Evolutionary conservation across 2,113 vertebrate genomes (phyloP), one percentile per base, ranked within the genome.

Genomic region (Bubo blakistoni): DNA sequence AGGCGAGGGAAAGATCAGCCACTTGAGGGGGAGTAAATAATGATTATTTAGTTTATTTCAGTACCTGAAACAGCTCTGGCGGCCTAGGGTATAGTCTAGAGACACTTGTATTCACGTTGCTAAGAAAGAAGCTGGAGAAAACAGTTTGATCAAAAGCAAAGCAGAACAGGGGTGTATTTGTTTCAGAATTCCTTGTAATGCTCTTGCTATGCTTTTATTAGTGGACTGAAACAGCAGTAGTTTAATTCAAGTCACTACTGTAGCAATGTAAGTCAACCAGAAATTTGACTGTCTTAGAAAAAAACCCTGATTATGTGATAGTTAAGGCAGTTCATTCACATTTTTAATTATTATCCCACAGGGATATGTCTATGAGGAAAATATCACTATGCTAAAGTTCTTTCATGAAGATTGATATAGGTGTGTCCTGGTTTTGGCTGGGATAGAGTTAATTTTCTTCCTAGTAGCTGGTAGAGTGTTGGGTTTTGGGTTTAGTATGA

Each of bases 321-420:
- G 57, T 46, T 88, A 85, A 81, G 72, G 87, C 30, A 65, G 90
- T 61, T 95, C 95, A 95, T 94, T 95, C 92, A 88, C 32, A n/a
- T 96, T 96, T 92, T 93, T 82, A 89, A 77, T 73, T 95, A 82
- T 84, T 95, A 92, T 78, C 59, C n/a, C 67, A 66, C 67, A 91
- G 89, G 62, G 46, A 73, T 82, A 54, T 66, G 55, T 63, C 84
- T 92, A 1, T 72, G 81, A 96, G 67, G 84, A 87, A 86, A 89
- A 87, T 70, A 84, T 36, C 77, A 67, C 54, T 51, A 9, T 4
- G 49, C 59, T 82, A 7, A 74, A 78, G 44, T 94, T 92, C 88
- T 91, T 91, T 57, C 67, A 78, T n/a, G 29, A 88, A 89, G 88
- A 86, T 72, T 88, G 84, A 90, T 38, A n/a, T 11, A 89, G 71